A percentile compares a stretch with the other conserved stretches of the same genome.
phyloP scores from a whole-genome alignment of 2,797 vertebrate species.

The Sebastes nivosus region DNA sequence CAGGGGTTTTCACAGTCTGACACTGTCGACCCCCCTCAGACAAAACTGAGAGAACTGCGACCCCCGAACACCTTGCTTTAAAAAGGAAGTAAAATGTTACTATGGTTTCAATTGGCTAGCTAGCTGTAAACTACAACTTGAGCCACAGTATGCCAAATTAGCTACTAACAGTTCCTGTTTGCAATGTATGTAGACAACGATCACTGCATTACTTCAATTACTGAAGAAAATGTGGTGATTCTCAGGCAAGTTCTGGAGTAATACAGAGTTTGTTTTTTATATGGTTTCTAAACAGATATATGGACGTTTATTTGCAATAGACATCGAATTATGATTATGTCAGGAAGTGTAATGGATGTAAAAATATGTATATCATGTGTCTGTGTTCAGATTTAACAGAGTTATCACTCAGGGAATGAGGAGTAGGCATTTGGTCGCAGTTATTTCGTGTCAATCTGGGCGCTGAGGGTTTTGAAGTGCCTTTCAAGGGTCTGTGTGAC shows the following conservation, averaged over 20 bases:
- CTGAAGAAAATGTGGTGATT: too few relatives aligned
- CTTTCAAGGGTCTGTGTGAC: not conserved
- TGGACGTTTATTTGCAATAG: not conserved
- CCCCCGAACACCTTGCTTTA: not conserved
- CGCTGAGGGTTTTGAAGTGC: not conserved
- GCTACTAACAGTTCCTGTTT: not conserved
- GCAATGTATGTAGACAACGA: not conserved
- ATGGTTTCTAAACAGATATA: not conserved
- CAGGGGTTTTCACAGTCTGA: not conserved
- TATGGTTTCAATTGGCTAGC: not conserved
- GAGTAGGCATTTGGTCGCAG: not conserved
- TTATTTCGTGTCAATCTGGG: not conserved
- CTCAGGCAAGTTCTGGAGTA: not conserved
- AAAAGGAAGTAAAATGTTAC: not conserved
- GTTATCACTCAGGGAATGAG: not conserved
- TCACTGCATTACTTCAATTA: not conserved
- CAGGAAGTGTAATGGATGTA: not conserved
- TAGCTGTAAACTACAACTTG: not conserved
- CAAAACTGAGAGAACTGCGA: not conserved
- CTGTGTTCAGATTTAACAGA: not conserved
- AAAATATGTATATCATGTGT: not conserved
- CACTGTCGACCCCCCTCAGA: not conserved
- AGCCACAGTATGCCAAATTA: not conserved
- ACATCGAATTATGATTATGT: not conserved
- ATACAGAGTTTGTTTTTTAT: not conserved